Conservation (phyloP, 2,113 vertebrate species). For the Glaucomys volans region DNA sequence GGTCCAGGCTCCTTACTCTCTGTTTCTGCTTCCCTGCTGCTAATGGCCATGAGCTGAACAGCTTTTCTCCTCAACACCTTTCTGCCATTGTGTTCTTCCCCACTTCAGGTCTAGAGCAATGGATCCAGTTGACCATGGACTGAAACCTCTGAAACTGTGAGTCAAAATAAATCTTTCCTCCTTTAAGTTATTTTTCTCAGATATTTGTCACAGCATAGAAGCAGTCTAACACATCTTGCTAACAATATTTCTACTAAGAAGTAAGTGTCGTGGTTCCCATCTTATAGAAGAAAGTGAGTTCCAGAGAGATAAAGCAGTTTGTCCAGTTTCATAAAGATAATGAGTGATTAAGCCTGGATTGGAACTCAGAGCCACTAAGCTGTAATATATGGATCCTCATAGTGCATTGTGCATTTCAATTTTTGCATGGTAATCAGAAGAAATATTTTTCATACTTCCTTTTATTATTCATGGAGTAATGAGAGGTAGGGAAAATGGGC, state of each 20-base stretch:
- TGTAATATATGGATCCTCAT: neutral
- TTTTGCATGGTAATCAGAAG: neutral
- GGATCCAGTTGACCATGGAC: neutral
- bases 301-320: neutral
- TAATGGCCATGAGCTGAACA: neutral
- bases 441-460: neutral
- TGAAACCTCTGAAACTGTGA: neutral
- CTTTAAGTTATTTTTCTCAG: neutral
- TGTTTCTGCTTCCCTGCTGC: neutral
- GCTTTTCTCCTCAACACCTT: neutral
- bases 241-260: neutral
- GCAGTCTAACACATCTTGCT: neutral
- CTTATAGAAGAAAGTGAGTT: slow-evolving; percentile 3
- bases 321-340: neutral
- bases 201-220: neutral
- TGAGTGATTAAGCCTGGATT: neutral
- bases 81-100: neutral
- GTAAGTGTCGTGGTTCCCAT: neutral
- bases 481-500: neutral
- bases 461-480: neutral
- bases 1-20: neutral
- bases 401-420: neutral
- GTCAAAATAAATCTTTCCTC: neutral
- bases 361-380: neutral
- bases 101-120: neutral